Percentiles rank a stretch among this genome's conserved stretches.
Conservation (phyloP, 2,797 vertebrate genomes). For the Hydrolagus colliei region DNA sequence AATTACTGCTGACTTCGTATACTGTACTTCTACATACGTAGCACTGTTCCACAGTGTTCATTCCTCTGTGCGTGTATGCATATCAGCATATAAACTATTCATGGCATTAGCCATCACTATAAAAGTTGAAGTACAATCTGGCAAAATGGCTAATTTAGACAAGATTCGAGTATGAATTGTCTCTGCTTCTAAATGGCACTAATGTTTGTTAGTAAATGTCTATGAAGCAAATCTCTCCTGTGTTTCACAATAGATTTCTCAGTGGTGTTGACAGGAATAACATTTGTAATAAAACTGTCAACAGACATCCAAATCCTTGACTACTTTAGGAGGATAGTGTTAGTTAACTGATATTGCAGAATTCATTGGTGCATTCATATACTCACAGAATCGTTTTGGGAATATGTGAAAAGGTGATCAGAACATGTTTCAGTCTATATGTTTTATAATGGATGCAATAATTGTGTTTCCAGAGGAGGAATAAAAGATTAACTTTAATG, state of each 20-base stretch:
- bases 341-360: neutral
- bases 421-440: neutral
- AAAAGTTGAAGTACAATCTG: no score
- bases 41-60: no score
- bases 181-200: no score
- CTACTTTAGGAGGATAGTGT: neutral
- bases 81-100: no score
- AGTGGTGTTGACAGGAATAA: neutral
- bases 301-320: neutral
- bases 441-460: neutral
- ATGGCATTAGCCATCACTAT: no score
- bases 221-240: neutral
- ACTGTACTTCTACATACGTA: no score
- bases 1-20: no score
- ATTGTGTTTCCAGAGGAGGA: neutral
- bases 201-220: neutral
- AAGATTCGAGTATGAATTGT: no score
- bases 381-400: neutral
- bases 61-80: no score
- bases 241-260: neutral
- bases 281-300: no score
- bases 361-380: neutral
- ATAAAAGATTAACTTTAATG: constrained; percentile 10
- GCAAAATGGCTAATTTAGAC: no score
- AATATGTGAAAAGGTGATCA: neutral